phyloP scores from a whole-genome alignment of 2,113 vertebrate genomes.

The Bolborhynchus lineola region DNA sequence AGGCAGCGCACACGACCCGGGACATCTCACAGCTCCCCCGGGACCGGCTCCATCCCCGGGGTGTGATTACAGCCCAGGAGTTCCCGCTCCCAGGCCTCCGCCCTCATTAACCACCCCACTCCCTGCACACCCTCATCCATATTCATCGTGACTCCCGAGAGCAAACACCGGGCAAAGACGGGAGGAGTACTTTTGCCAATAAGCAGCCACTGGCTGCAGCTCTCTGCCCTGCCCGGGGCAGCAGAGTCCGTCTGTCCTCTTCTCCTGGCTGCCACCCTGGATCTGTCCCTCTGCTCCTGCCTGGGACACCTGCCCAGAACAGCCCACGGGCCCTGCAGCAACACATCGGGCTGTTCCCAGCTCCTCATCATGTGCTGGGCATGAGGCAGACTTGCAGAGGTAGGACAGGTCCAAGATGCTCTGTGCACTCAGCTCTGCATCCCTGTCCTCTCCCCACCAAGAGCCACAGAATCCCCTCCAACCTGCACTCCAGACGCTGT shows the following conservation, averaged over 20 bases:
- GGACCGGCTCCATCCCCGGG: background rate
- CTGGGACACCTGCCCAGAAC: rapidly evolving
- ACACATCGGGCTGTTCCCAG: background rate
- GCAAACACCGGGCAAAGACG: background rate
- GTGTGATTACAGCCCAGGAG: background rate
- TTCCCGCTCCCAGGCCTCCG: background rate
- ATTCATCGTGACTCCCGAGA: background rate
- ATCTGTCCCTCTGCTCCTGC: background rate
- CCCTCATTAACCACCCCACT: background rate
- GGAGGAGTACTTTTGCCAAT: background rate
- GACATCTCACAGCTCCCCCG: background rate
- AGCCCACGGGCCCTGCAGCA: background rate
- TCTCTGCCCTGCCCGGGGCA: background rate
- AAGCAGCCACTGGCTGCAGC: background rate
- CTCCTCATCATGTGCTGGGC: background rate
- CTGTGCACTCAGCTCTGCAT: rapidly evolving
- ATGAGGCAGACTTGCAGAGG: background rate
- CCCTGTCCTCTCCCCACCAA: background rate
- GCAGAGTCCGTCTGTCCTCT: background rate
- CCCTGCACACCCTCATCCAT: background rate
- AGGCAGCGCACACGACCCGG: rapidly evolving
- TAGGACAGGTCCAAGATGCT: background rate
- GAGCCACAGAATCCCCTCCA: rapidly evolving
- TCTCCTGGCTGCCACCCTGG: rapidly evolving
- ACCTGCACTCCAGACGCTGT: rapidly evolving